Evolutionary conservation across 2,888 invertebrate genomes (phyloP), one percentile per base, ranked within the genome.

Genomic region (Boloria euphrosyne): DNA sequence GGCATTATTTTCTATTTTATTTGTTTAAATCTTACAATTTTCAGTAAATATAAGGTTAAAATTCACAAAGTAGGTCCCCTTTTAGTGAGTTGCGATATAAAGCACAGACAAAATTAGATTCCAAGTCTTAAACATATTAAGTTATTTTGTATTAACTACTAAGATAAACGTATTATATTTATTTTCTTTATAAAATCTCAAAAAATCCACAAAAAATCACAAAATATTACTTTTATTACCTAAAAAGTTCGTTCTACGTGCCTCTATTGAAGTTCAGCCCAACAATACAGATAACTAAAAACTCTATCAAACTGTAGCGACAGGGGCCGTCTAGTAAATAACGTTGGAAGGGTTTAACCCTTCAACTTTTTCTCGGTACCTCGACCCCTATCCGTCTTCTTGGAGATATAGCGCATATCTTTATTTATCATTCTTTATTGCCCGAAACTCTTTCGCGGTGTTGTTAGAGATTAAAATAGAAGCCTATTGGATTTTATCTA

Each of bases 391-490:
- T 90, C 77, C 85, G 81, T 90, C 90, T 86, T 87, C 76, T 70
- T 63, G 76, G 83, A 86, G 86, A 89, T 86, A 87, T 84, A 82
- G 82, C 87, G 85, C 89, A 89, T 90, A 90, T 87, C 83, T 85
- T 83, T 87, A 88, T 88, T 85, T 85, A 78, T 80, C 76, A 82
- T 84, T 84, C 85, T 89, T 87, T 87, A 87, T 86, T 82, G 82
- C 81, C 71, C 77, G 78, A 83, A 84, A 86, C 83, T 82, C 82
- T 79, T 77, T 80, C 80, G 83, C 78, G 84, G 83, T 84, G 83
- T 87, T 86, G 86, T 86, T 85, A 81, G 51, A 71, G 70, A 72
- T 71, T 70, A 69, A 64, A 68, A 57, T 71, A 62, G 57, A 68
- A 68, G 61, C 62, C 64, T 67, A 66, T 71, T 65, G 53, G 66